Conservation (phyloP, 2,888 invertebrate genomes). For the Unio pictorum region DNA sequence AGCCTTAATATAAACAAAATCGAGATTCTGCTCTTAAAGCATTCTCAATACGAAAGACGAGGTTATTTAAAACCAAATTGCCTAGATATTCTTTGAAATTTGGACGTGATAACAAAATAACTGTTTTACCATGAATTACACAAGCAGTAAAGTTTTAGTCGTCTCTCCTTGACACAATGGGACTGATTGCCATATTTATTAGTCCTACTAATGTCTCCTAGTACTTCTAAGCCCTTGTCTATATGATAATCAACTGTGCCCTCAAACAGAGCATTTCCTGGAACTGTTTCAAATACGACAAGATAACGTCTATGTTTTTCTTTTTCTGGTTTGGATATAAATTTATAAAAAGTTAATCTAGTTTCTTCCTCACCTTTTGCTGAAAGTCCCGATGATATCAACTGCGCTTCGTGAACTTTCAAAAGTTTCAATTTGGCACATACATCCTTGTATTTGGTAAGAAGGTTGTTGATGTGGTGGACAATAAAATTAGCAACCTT, state of each 20-base stretch:
- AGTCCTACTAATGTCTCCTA: slow-evolving; percentile 39
- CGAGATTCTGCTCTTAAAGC: no score
- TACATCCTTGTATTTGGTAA: slow-evolving; percentile 72
- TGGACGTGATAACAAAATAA: neutral
- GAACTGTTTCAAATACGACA: slow-evolving; percentile 35
- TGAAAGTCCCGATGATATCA: slow-evolving; percentile 27
- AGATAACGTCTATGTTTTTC: slow-evolving; percentile 32
- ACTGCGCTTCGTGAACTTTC: slow-evolving; percentile 24
- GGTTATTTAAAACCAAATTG: no score
- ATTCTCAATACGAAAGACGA: no score
- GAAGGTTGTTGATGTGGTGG: slow-evolving; percentile 26
- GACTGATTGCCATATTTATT: slow-evolving; percentile 48
- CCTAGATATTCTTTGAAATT: no score
- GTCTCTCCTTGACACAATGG: slow-evolving; percentile 31
- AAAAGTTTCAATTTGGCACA: slow-evolving; percentile 75
- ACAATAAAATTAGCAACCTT: slow-evolving; percentile 74
- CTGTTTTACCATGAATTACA: slow-evolving; percentile 29
- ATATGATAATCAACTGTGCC: slow-evolving; percentile 29
- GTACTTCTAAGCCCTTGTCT: slow-evolving; percentile 22
- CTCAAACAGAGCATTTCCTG: slow-evolving; percentile 43
- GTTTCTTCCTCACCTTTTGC: slow-evolving; percentile 27
- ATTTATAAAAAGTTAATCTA: slow-evolving; percentile 73
- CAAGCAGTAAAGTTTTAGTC: slow-evolving; percentile 33
- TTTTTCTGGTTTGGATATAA: slow-evolving; percentile 78
- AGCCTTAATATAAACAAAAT: no score